Evolutionary conservation across 2,113 vertebrate species (phyloP).

Genomic region (Etheostoma spectabile): DNA sequence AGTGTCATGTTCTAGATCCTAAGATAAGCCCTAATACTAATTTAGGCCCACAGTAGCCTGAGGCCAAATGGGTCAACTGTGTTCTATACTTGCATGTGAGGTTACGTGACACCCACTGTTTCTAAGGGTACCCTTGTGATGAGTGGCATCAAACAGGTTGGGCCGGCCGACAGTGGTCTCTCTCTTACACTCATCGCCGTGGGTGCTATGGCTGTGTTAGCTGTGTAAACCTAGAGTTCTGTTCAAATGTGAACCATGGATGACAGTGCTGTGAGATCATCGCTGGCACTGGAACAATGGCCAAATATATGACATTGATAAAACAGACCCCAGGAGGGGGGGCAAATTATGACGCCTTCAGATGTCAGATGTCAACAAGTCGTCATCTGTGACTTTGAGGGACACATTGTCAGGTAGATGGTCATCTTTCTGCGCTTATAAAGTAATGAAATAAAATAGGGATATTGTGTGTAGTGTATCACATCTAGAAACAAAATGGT

Average conservation of each 20-base stretch:
- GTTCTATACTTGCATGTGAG: slow-evolving; percentile 61
- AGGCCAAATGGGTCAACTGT: slow-evolving; percentile 60
- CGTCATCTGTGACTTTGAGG: not conserved
- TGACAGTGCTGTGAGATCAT: slow-evolving; percentile 72
- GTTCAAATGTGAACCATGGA: slow-evolving; percentile 42
- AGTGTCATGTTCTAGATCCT: slow-evolving; percentile 75
- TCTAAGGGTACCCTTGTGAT: slow-evolving; percentile 53
- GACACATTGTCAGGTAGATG: not conserved
- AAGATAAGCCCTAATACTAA: slow-evolving; percentile 69
- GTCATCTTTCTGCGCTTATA: not conserved
- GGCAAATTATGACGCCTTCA: not conserved
- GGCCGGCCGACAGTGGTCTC: slow-evolving; percentile 56
- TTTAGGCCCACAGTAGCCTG: slow-evolving; percentile 60
- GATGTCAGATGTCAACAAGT: slow-evolving; percentile 4
- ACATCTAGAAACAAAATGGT: not conserved
- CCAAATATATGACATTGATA: slow-evolving; percentile 39
- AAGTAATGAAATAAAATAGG: not conserved
- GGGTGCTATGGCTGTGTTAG: slow-evolving; percentile 48
- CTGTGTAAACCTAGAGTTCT: slow-evolving; percentile 75
- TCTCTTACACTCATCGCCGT: slow-evolving; percentile 51
- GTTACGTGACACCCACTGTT: slow-evolving; percentile 67
- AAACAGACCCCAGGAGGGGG: slow-evolving; percentile 41
- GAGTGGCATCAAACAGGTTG: slow-evolving; percentile 70
- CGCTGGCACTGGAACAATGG: slow-evolving; percentile 66
- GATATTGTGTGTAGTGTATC: not conserved